phyloP scores from a whole-genome alignment of 1,140 invertebrate species.

The Thaumatotibia leucotreta region DNA sequence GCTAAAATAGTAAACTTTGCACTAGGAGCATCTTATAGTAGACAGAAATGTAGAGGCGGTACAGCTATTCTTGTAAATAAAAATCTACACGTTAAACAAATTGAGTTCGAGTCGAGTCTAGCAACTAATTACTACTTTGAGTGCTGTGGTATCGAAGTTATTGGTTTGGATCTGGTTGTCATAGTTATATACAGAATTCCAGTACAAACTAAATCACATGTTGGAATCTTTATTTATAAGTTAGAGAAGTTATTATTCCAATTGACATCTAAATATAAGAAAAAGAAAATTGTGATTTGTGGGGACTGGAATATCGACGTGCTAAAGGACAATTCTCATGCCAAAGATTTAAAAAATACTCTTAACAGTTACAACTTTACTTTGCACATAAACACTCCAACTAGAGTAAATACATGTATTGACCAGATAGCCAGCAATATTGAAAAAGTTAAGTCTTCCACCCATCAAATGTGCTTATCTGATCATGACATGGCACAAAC shows the following conservation, averaged over 20 bases:
- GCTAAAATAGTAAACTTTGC: not conserved
- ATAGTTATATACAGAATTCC: not conserved
- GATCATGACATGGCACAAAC: slow-evolving; percentile 13
- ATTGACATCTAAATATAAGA: no score
- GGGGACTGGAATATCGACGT: no score
- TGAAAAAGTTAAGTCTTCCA: not conserved
- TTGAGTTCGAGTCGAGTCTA: not conserved
- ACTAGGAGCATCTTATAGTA: not conserved
- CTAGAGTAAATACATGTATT: slow-evolving; percentile 16
- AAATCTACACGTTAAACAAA: not conserved
- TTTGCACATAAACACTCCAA: slow-evolving; percentile 14
- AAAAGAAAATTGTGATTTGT: no score
- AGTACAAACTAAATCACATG: not conserved
- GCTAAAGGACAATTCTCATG: not conserved
- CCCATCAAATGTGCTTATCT: not conserved
- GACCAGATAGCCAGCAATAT: slow-evolving; percentile 23
- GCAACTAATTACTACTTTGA: not conserved
- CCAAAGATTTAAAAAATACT: not conserved
- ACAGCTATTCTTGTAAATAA: not conserved
- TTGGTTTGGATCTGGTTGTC: not conserved
- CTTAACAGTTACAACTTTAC: slow-evolving; percentile 3
- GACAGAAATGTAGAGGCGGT: not conserved
- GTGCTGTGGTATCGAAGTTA: not conserved
- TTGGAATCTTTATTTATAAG: not conserved
- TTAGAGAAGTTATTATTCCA: no score